A percentile compares a stretch with the other conserved stretches of the same genome.
These are phyloP conservation scores for Ornithorhynchus anatinus DNA, from an alignment of 2,113 vertebrate species.

Conservation along the genomic window DNA sequence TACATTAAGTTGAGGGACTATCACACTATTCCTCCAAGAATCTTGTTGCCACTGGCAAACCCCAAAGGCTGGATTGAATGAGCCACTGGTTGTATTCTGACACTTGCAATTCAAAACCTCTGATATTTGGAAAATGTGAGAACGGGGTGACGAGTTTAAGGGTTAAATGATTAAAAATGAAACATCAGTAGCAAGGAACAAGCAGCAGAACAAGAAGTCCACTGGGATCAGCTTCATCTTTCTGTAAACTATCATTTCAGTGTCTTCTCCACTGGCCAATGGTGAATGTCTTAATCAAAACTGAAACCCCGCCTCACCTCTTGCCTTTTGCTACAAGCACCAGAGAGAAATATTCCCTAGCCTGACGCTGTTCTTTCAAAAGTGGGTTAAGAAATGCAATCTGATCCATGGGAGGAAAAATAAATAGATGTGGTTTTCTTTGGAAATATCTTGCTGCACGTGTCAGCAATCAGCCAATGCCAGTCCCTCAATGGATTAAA, in stretches of 20 bases:
- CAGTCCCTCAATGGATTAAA: neutral
- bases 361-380: constrained; percentile 26
- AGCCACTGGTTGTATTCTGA: too few relatives aligned
- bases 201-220: neutral
- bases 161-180: too few relatives aligned
- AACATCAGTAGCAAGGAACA: too few relatives aligned
- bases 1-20: too few relatives aligned
- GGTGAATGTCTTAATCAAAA: neutral
- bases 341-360: neutral
- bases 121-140: too few relatives aligned
- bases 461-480: accelerated
- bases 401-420: constrained; percentile 4
- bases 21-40: too few relatives aligned
- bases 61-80: too few relatives aligned
- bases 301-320: constrained; percentile 19
- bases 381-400: neutral
- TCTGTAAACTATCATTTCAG: neutral
- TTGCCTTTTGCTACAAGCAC: neutral
- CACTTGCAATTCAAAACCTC: too few relatives aligned
- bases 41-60: too few relatives aligned
- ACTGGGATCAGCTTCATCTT: neutral
- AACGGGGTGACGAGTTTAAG: too few relatives aligned
- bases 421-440: neutral
- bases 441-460: neutral
- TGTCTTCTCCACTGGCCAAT: neutral